These are phyloP conservation scores for Labeo catla DNA, from an alignment of 2,113 vertebrate genomes.

Conservation along the genomic window DNA sequence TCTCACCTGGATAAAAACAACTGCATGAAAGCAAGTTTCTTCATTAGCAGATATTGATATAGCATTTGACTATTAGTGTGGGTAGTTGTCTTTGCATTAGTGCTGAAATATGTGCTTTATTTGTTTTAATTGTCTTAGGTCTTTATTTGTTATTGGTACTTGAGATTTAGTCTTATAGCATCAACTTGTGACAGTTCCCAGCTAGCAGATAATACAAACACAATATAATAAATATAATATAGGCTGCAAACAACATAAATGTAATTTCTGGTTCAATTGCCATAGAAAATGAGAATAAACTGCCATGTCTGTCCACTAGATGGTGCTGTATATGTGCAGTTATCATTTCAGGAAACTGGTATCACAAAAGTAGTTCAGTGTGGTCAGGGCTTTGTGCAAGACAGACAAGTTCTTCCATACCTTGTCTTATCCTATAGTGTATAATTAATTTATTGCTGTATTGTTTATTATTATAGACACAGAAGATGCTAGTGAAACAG, in stretches of 20 bases:
- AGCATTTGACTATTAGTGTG: too few species aligned
- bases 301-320: background rate
- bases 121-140: background rate
- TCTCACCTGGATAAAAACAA: too few species aligned
- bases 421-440: background rate
- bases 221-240: too few species aligned
- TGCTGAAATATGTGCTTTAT: background rate
- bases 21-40: too few species aligned
- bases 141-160: too few species aligned
- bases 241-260: background rate
- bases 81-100: too few species aligned
- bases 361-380: background rate
- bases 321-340: background rate
- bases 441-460: background rate
- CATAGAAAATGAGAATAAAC: background rate
- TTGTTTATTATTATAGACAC: slow-evolving; percentile 80
- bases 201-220: background rate
- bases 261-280: background rate
- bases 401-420: background rate
- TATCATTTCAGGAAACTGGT: background rate
- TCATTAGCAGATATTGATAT: too few species aligned
- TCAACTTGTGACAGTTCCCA: background rate
- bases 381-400: background rate
- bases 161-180: background rate
- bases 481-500: slow-evolving; percentile 97